Conservation (phyloP, 2,797 vertebrate genomes). For the Tangara arthus region DNA sequence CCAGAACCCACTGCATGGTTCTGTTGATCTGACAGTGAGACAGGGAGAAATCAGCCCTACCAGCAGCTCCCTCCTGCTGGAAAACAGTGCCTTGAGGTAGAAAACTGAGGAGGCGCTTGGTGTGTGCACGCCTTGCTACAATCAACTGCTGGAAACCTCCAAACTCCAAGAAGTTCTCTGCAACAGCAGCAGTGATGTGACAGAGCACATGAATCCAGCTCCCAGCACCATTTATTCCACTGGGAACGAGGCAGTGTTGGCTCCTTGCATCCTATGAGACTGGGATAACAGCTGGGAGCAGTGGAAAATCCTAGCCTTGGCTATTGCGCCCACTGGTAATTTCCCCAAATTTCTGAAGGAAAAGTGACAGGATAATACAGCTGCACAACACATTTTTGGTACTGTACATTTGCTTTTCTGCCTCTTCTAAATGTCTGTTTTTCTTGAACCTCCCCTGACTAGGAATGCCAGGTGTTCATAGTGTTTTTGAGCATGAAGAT, state of each 20-base stretch:
- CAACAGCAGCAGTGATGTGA: neutral
- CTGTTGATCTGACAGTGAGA: neutral
- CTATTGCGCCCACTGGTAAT: neutral
- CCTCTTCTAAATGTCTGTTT: neutral
- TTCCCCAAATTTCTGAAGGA: neutral
- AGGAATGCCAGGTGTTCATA: neutral
- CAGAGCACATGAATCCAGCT: neutral
- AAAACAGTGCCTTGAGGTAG: neutral
- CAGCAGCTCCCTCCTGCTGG: neutral
- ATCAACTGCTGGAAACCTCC: neutral
- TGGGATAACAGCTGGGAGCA: neutral
- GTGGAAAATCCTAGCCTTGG: neutral
- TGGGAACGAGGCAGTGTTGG: neutral
- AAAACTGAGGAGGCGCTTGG: rapidly evolving
- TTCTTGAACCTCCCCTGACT: neutral
- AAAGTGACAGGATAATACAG: neutral
- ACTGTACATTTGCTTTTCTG: neutral
- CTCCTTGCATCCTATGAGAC: neutral
- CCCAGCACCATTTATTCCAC: neutral
- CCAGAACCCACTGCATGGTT: neutral
- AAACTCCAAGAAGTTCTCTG: neutral
- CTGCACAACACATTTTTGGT: neutral
- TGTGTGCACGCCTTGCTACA: neutral
- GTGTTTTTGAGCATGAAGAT: neutral
- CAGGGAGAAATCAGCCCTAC: neutral